Conservation (phyloP, 1,140 invertebrate genomes). For the Drosophila tropicalis region DNA sequence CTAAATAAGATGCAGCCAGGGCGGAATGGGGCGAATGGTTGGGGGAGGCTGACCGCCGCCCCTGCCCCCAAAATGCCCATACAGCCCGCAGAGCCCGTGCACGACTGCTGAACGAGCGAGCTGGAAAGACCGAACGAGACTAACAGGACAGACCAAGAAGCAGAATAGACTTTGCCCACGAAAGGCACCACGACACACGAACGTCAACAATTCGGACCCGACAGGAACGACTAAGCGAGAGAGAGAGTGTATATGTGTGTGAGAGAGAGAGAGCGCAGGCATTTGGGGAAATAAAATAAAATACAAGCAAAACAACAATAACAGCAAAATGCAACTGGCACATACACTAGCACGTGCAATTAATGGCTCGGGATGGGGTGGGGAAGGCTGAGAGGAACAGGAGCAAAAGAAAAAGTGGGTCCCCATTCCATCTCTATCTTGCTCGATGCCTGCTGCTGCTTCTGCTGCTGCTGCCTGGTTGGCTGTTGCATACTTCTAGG, state of each 20-base stretch:
- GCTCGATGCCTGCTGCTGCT: constrained; percentile 16
- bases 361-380: constrained; percentile 39
- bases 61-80: constrained; percentile 36
- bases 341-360: constrained; percentile 60
- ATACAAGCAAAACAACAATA: constrained; percentile 78
- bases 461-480: constrained; percentile 56
- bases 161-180: constrained; percentile 44
- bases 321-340: constrained; percentile 40
- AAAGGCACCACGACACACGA: constrained; percentile 22
- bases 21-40: constrained; percentile 6
- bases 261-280: constrained; percentile 32
- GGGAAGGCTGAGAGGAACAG: background rate
- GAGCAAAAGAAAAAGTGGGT: constrained; percentile 7
- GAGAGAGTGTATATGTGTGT: constrained; percentile 45
- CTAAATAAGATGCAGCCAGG: constrained; percentile 74
- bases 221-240: constrained; percentile 12
- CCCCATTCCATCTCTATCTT: constrained; percentile 10
- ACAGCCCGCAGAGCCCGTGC: constrained; percentile 53
- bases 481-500: constrained; percentile 72
- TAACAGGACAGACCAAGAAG: constrained; percentile 69
- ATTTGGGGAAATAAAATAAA: constrained; percentile 74
- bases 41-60: background rate
- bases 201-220: constrained; percentile 33
- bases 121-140: constrained; percentile 78
- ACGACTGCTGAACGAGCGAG: constrained; percentile 74